phyloP scores from a whole-genome alignment of 2,113 vertebrate species.

The Python bivittatus region DNA sequence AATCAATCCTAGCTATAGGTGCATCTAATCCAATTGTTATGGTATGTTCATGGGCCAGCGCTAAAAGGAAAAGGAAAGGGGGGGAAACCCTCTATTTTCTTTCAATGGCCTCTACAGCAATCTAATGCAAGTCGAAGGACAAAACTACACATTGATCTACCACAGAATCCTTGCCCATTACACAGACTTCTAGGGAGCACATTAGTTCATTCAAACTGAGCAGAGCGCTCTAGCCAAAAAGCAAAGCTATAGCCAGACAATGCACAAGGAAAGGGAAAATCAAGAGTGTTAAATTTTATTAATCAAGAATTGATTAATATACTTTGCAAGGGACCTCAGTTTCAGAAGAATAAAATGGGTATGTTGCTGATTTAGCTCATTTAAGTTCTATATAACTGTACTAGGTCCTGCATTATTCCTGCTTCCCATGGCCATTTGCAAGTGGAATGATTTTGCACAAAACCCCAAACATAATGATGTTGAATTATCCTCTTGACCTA shows the following conservation, averaged over 20 bases:
- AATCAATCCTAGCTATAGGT: conserved; percentile 71
- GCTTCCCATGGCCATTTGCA: neutral
- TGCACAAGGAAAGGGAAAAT: neutral
- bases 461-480: neutral
- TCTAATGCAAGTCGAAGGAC: conserved; percentile 1
- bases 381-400: neutral
- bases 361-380: neutral
- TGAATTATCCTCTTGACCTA: too few species aligned
- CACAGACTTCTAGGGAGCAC: neutral
- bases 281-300: neutral
- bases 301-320: neutral
- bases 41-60: conserved; percentile 59
- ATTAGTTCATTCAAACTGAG: neutral
- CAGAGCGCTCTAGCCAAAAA: neutral
- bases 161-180: neutral
- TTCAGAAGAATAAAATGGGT: neutral
- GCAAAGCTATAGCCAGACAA: neutral
- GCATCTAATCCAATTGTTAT: conserved; percentile 71
- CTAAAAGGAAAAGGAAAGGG: conserved; percentile 43
- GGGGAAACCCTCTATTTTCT: conserved; percentile 60
- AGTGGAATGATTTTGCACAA: neutral
- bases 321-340: neutral
- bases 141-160: neutral
- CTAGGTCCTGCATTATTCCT: neutral
- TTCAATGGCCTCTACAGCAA: conserved; percentile 63